Base-by-base conservation (phyloP, 2,113 vertebrate genomes). In the Blennius ocellaris region DNA sequence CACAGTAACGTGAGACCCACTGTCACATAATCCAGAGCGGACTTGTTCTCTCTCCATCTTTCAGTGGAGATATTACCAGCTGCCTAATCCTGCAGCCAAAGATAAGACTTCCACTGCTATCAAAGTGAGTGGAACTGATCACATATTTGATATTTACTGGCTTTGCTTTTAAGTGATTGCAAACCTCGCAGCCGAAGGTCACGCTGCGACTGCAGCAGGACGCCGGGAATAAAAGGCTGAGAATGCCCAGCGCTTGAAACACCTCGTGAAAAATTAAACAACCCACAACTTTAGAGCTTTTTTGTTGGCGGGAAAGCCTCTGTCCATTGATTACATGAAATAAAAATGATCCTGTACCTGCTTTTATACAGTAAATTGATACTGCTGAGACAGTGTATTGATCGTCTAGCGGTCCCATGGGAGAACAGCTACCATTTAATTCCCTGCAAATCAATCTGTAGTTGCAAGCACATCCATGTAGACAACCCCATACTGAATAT, bases 81-180 rank as follows among this genome's bases (percentile, higher is more conserved):
- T 48, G 16, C 11, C 41, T 79, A 74, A 73, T 81, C 66, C 57
- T 61, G 3, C 14, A 0, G 44, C 11, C 6, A 11, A 2, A 37
- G 44, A 61, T 37, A 21, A 47, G 36, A 73, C 52, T 75, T 61
- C 55, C 80, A 81, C 50, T 56, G 69, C 73, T 59, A 61, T 90
- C 60, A 83, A 43, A 81, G 43, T 63, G 62, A 82, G 61, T 82
- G 70, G 16, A 21, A 37, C 68, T 48, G 47, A 63, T 70, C 69
- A 72, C 61, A 64, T 73, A 68, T 82, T 68, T 82, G 21, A 80
- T 76, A 87, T 79, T 63, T 52, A 59, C 52, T 50, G 67, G 65
- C 62, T 36, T 61, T 76, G 16, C 80, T 68, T 81, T 85, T 68
- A 74, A 60, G 65, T 49, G 40, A 85, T 77, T 82, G 71, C 54